A percentile compares a stretch with the other conserved stretches of the same genome.
These are phyloP conservation scores for Brachyrhaphis roseni DNA, from an alignment of 2,797 vertebrate genomes.

Conservation along the genomic window DNA sequence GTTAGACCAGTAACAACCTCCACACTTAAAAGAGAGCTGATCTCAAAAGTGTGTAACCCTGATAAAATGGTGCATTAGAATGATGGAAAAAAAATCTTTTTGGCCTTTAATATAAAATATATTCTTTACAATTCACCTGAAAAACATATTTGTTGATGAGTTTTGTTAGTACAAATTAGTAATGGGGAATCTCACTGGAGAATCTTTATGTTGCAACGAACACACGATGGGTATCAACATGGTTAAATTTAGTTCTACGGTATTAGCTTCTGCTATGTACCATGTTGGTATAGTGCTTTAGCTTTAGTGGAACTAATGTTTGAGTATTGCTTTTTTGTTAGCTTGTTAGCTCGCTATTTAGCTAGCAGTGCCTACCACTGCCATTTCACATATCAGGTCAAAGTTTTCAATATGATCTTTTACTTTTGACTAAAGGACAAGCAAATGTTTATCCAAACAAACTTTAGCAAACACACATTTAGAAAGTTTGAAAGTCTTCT, in stretches of 20 bases:
- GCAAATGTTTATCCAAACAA: conserved; percentile 26
- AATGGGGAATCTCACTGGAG: no score
- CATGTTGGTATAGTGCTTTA: background rate
- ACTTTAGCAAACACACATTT: background rate
- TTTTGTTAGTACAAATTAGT: no score
- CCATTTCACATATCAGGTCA: background rate
- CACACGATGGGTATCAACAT: background rate
- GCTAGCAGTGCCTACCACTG: background rate
- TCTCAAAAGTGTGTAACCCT: background rate
- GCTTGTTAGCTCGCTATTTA: background rate
- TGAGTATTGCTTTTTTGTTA: background rate
- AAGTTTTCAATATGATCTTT: background rate
- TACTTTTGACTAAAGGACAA: conserved; percentile 14
- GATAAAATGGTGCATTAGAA: background rate
- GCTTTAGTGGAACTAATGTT: background rate
- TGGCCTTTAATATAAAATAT: no score
- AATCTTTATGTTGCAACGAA: no score
- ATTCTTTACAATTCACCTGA: no score
- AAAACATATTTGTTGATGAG: no score
- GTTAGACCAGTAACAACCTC: background rate
- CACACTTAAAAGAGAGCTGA: background rate
- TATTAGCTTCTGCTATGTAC: no score
- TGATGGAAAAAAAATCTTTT: background rate
- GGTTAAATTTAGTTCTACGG: background rate
- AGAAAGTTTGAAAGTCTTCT: conserved; percentile 72